Evolutionary conservation across 1,140 invertebrate genomes (phyloP).

Genomic region (Lethocerus indicus): DNA sequence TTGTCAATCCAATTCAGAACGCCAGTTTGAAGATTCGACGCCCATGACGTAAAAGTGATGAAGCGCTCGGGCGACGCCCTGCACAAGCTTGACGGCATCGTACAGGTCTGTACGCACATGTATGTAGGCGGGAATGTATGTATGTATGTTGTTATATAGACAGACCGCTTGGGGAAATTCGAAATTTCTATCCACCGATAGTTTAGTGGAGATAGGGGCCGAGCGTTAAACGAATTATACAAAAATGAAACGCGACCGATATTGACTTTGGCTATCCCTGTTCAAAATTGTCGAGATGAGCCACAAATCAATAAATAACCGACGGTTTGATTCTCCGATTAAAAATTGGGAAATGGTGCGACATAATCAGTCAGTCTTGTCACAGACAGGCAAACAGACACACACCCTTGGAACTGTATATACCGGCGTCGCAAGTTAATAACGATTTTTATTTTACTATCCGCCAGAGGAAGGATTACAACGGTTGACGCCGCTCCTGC

Average conservation of each 20-base stretch:
- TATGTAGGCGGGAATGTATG: not conserved
- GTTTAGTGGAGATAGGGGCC: not conserved
- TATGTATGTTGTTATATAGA: not conserved
- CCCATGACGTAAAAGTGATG: conserved; percentile 82
- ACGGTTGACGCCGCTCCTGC: conserved; percentile 81
- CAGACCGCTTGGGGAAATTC: too few relatives aligned
- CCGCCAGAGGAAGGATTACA: conserved; percentile 81
- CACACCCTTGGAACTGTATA: too few relatives aligned
- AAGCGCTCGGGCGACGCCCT: conserved; percentile 84
- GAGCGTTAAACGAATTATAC: not conserved
- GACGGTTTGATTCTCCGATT: too few relatives aligned
- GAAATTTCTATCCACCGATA: not conserved
- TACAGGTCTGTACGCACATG: conserved; percentile 51
- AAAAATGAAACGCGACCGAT: not conserved
- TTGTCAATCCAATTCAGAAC: conserved; percentile 87
- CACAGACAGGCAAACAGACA: too few relatives aligned
- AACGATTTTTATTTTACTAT: too few relatives aligned
- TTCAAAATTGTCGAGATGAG: too few relatives aligned
- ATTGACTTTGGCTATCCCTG: too few relatives aligned
- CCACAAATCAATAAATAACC: too few relatives aligned
- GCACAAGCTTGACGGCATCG: conserved; percentile 79
- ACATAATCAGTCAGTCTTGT: too few relatives aligned
- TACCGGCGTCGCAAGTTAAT: too few relatives aligned
- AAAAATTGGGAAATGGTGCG: too few relatives aligned
- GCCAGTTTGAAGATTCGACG: conserved; percentile 87